Percentiles rank a stretch among this genome's conserved stretches.
Conservation (phyloP, 53 echinoderm and acorn worm genomes). For the Mesocentrotus franciscanus region DNA sequence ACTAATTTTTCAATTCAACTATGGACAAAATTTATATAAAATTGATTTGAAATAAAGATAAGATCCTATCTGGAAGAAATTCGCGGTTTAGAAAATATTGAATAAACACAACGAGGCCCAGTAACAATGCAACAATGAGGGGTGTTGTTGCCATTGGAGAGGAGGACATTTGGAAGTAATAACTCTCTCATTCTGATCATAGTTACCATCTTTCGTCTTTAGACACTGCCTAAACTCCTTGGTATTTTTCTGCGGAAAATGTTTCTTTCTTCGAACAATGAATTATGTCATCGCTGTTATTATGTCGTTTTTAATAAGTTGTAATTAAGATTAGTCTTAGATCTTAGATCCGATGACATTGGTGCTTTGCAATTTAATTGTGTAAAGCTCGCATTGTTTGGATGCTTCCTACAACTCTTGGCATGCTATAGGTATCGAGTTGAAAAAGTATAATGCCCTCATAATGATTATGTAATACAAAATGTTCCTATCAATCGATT, state of each 20-base stretch:
- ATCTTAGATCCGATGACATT: no score
- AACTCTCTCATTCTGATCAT: background rate
- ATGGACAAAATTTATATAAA: background rate
- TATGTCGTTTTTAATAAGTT: no score
- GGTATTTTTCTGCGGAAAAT: background rate
- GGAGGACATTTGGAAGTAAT: background rate
- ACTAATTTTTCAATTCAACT: background rate
- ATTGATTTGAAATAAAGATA: background rate
- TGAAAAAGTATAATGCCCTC: background rate
- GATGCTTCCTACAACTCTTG: no score
- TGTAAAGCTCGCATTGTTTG: no score
- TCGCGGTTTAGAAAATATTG: background rate
- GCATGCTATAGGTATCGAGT: background rate
- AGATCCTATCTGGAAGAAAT: background rate
- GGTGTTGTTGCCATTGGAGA: background rate
- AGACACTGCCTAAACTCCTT: no score
- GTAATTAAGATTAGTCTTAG: no score
- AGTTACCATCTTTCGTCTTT: background rate
- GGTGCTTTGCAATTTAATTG: no score
- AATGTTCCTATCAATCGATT: background rate
- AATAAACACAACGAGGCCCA: background rate
- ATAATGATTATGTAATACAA: background rate
- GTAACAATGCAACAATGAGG: background rate
- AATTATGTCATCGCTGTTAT: no score
- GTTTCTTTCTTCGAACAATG: background rate